A percentile compares a stretch with the other conserved stretches of the same genome.
phyloP scores from a whole-genome alignment of 2,113 vertebrate genomes.

The Hippocampus abdominalis region DNA sequence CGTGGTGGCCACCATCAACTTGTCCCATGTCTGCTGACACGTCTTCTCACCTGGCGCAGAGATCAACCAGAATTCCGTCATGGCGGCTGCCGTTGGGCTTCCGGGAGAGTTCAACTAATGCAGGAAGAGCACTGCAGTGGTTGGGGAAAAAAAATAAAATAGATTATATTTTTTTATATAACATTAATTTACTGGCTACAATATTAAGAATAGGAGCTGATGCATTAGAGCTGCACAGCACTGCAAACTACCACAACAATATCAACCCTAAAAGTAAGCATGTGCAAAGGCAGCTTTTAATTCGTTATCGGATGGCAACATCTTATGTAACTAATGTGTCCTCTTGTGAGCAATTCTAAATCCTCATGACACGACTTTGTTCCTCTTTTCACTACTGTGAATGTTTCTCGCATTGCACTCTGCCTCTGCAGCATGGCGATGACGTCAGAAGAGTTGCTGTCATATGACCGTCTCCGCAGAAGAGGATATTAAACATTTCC shows the following conservation, averaged over 20 bases:
- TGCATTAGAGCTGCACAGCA: neutral
- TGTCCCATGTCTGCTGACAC: conserved; percentile 99
- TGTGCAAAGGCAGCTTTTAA: neutral
- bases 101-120: conserved; percentile 7
- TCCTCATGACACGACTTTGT: conserved; percentile 8
- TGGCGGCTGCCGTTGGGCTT: conserved; percentile 62
- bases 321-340: neutral
- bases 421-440: conserved; percentile 8
- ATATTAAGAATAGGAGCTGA: neutral
- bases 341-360: neutral
- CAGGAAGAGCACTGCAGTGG: neutral
- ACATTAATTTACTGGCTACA: neutral
- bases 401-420: neutral
- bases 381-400: conserved; percentile 28
- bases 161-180: too few relatives aligned
- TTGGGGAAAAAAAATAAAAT: neutral
- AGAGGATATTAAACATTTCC: neutral
- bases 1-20: conserved; percentile 86
- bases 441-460: conserved; percentile 18
- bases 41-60: conserved; percentile 98
- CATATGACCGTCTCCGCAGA: conserved; percentile 48
- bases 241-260: neutral
- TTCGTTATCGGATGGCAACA: neutral
- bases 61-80: conserved; percentile 99
- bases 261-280: neutral